Evolutionary conservation across 2,888 invertebrate genomes (phyloP).

Genomic region (Hymenopus coronatus): DNA sequence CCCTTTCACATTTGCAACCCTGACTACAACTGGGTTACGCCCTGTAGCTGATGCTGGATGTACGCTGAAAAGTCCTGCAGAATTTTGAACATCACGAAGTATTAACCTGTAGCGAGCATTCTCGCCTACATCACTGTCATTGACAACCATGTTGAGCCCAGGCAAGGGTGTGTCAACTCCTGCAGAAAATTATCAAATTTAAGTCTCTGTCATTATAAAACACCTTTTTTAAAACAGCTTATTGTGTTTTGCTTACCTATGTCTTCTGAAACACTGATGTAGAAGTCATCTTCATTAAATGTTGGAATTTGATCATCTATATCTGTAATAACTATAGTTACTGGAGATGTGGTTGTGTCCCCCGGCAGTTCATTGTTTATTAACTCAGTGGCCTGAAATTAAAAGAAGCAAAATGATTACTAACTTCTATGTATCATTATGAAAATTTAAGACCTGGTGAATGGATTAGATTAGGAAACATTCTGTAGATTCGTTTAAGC

Average conservation of each 20-base stretch:
- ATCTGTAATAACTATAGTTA: conserved; percentile 76
- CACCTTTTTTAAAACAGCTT: too few species aligned
- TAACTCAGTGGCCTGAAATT: conserved; percentile 65
- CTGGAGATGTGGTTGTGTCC: conserved; percentile 63
- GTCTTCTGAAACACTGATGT: conserved; percentile 73
- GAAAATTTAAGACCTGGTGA: too few species aligned
- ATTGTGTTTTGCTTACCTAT: conserved; percentile 51
- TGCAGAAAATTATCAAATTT: conserved; percentile 28
- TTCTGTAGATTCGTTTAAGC: too few species aligned
- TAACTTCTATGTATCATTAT: not conserved
- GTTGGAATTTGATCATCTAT: conserved; percentile 72
- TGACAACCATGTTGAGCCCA: conserved; percentile 69
- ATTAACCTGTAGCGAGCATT: conserved; percentile 68
- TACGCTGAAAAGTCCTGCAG: conserved; percentile 60
- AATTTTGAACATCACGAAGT: conserved; percentile 58
- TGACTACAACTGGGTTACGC: conserved; percentile 70
- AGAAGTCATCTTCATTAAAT: conserved; percentile 65
- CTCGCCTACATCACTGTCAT: conserved; percentile 69
- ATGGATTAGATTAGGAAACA: too few species aligned
- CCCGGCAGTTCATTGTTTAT: conserved; percentile 68
- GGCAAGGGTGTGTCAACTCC: conserved; percentile 45
- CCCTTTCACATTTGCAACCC: conserved; percentile 62
- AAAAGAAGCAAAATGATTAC: conserved; percentile 31
- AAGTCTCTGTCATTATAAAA: not conserved
- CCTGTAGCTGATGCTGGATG: conserved; percentile 67